Evolutionary conservation across 2,888 invertebrate species (phyloP), one percentile per base, ranked within the genome.

Genomic region (Lobophora halterata): DNA sequence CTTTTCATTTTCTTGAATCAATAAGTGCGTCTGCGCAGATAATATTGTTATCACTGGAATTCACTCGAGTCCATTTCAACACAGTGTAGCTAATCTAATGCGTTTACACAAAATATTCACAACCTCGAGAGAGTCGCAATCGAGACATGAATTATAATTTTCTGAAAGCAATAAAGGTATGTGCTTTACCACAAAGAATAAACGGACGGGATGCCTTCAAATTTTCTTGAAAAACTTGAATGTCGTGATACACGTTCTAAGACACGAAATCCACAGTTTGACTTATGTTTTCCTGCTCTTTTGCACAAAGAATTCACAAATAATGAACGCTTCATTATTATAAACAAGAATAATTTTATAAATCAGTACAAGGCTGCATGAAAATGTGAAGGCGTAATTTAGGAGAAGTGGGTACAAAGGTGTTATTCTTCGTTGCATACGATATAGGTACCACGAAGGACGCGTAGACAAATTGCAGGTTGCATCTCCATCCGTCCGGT

Each of bases 361-460:
- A 29, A 29, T 24, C 1, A 10, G 33, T 16, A 17, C 31, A 37
- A 55, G 45, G 53, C 34, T 26, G 8, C 41, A 43, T 36, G 21
- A 42, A 40, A 19, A 42, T 52, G 45, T 50, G 52, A 39, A 49
- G 44, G 46, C 55, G 42, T 56, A 67, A 67, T 65, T 61, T 57
- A 39, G 39, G 21, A 38, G 48, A 59, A 61, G 51, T 58, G 49
- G 50, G 52, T 50, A 49, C 52, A 46, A 28, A 34, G 33, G 54
- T 61, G 52, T 58, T 57, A 68, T 60, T 61, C 57, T 52, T 28
- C 28, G 57, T 65, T 66, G 67, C 64, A 61, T 55, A 58, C 62
- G 48, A 46, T 69, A 74, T 75, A 78, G 77, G 76, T 55, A 58
- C 62, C 47, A 46, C 69, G 75, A 76, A 78, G 77, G 76, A 61